A percentile compares a stretch with the other conserved stretches of the same genome.
phyloP scores from a whole-genome alignment of 2,113 vertebrate species.

The Pardalotus punctatus region DNA sequence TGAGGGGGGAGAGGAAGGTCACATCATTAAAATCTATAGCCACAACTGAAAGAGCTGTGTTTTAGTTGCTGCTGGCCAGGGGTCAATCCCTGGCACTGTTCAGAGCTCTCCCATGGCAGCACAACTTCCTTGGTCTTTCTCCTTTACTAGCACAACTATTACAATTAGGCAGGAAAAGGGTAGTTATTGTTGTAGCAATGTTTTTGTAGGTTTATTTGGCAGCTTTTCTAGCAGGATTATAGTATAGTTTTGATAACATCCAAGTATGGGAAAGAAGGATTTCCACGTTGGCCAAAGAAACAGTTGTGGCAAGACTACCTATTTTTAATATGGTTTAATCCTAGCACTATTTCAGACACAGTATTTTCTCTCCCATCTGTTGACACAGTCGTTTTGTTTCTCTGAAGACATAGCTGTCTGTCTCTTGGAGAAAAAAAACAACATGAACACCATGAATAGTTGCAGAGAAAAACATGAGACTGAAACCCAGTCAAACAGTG shows the following conservation, averaged over 20 bases:
- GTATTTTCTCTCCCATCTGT: slow-evolving; percentile 54
- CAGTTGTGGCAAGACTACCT: slow-evolving; percentile 60
- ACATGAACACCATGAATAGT: background rate
- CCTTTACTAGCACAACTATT: background rate
- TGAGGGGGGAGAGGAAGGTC: background rate
- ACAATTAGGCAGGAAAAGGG: background rate
- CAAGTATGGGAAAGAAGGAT: background rate
- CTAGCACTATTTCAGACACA: slow-evolving; percentile 45
- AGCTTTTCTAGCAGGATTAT: background rate
- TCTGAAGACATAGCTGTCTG: slow-evolving; percentile 36
- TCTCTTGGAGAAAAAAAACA: background rate
- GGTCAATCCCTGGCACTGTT: background rate
- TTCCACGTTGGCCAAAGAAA: slow-evolving; percentile 25
- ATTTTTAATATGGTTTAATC: slow-evolving; percentile 52
- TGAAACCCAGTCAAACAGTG: background rate
- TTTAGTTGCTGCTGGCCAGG: background rate
- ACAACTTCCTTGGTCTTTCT: background rate
- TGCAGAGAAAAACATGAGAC: background rate
- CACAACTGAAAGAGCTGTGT: background rate
- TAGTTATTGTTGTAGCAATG: background rate
- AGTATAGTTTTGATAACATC: background rate
- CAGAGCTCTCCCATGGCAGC: background rate
- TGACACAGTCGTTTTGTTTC: slow-evolving; percentile 56
- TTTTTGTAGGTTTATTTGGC: background rate
- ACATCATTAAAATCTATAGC: background rate